Evolutionary conservation across 1,140 invertebrate genomes (phyloP), one percentile per base, ranked within the genome.

Genomic region (Patella vulgata): DNA sequence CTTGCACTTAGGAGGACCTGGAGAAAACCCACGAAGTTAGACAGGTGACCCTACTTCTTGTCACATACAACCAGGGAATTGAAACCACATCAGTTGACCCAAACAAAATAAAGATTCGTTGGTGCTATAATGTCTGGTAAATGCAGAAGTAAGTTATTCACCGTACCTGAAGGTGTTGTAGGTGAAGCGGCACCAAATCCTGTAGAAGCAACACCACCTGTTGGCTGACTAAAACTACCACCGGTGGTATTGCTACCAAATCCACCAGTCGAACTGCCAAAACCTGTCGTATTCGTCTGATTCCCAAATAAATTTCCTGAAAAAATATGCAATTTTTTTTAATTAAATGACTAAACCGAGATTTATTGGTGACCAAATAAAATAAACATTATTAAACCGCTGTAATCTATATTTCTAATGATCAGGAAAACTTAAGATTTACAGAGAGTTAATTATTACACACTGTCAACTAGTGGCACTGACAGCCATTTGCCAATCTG

Each of bases 171-270:
- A 27, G 27, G n/a, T 42, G 31, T 19, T 39, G 50, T 23, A 28
- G 63, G 40, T 17, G 57, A 50, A n/a, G 36, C 27, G 33, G 54
- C 53, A 19, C 51, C 53, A 50, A 61, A 60, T 11, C 64, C 64
- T 27, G 53, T 33, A 14, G 52, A 42, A 17, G 57, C 64, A 14
- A 66, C 58, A 5, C 63, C 52, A 3, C 52, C 60, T 46, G 19
- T 36, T 2, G 17, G 6, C 9, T 8, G 14, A 36, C 6, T 36
- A 36, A 5, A 5, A 36, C 33, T 36, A 36, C 33, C 14, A 36
- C 33, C 14, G 14, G 33, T 36, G 14, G 33, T 14, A 36, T 14
- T 14, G 14, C 6, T 8, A 36, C 33, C 33, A 36, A 36, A 36
- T 36, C 5, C 33, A 8, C 33, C 33, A 8, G 23, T 28, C 6